Base-by-base conservation (phyloP, 2,888 invertebrate species). In the Cerceris ruficornis region DNA sequence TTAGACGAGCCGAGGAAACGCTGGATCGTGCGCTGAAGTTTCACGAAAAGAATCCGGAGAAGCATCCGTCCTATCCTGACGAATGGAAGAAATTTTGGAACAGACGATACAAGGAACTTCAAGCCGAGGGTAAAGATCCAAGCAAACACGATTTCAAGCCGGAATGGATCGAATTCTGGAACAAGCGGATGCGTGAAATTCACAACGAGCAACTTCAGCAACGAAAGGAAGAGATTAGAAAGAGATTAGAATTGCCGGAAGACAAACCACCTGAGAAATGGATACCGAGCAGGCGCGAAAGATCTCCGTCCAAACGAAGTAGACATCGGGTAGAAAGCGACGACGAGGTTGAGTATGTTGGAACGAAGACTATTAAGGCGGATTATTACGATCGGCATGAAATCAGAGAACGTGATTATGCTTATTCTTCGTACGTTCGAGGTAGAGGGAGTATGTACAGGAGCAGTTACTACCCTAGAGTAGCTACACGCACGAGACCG, bases 1-100 rank as follows among this genome's bases (percentile, higher is more conserved):
- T 92, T n/a, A 88, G 90, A 78, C 92, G 94, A 0, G 88, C 92
- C 13, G 92, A 95, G 82, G 94, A 94, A 49, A 93, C 95, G 11
- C 93, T 96, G 65, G 94, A 95, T 68, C 95, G 95, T 79, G 93
- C 94, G 0, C 93, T 96, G 7, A 95, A 95, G 69, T 96, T 96
- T 78, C 96, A 96, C 89, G 96, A 97, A 89, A 96, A 96, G 88
- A 96, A 96, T 89, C 98, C 98, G 0, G 97, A 98, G 90, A 97
- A 97, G 84, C 97, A 98, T 92, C 97, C 97, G 0, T 94, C 96
- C 4, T 98, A 98, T 91, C 96, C 96, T 0, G 96, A 97, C 60
- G 98, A 98, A 90, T 98, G 98, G 98, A 97, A 97, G 89, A 95
- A 95, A 89, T 97, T 97, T 91, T 98, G 97, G 97, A 97, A 97